These are phyloP conservation scores for Lycia hirtaria DNA, from an alignment of 2,888 invertebrate species.

Conservation along the genomic window DNA sequence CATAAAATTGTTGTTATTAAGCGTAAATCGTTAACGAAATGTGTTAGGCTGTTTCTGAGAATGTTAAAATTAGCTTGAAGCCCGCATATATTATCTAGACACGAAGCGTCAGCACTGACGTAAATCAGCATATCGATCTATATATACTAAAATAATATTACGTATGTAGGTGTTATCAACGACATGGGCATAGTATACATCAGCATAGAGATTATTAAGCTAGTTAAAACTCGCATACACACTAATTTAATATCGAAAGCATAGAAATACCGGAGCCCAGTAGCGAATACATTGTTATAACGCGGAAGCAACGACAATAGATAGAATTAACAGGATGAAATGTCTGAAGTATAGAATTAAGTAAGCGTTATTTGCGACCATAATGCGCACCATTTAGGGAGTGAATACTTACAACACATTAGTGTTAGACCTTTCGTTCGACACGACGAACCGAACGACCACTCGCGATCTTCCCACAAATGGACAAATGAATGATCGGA, in stretches of 20 bases:
- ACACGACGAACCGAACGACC: slow-evolving; percentile 63
- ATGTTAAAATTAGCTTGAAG: slow-evolving; percentile 80
- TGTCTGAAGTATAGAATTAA: slow-evolving; percentile 76
- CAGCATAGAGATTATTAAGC: slow-evolving; percentile 84
- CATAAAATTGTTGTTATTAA: slow-evolving; percentile 53
- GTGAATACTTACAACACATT: slow-evolving; percentile 81
- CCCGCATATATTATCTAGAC: slow-evolving; percentile 84
- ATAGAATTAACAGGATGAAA: slow-evolving; percentile 80
- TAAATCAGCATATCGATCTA: slow-evolving; percentile 82
- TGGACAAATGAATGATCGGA: slow-evolving; percentile 68
- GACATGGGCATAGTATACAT: slow-evolving; percentile 80
- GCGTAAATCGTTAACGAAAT: slow-evolving; percentile 52
- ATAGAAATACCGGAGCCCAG: slow-evolving; percentile 84
- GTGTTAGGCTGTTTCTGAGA: slow-evolving; percentile 63
- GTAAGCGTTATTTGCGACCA: slow-evolving; percentile 79
- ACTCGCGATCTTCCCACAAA: slow-evolving; percentile 66
- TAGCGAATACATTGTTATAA: slow-evolving; percentile 82
- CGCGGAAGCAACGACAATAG: slow-evolving; percentile 84
- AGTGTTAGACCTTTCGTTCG: slow-evolving; percentile 71
- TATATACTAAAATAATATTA: slow-evolving; percentile 76
- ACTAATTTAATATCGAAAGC: slow-evolving; percentile 85
- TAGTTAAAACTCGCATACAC: slow-evolving; percentile 83
- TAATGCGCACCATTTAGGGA: slow-evolving; percentile 75
- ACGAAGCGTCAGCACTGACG: slow-evolving; percentile 82
- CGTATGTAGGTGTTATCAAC: slow-evolving; percentile 78